Base-by-base conservation (phyloP, 1,140 invertebrate species). In the Phocides pigmalion region DNA sequence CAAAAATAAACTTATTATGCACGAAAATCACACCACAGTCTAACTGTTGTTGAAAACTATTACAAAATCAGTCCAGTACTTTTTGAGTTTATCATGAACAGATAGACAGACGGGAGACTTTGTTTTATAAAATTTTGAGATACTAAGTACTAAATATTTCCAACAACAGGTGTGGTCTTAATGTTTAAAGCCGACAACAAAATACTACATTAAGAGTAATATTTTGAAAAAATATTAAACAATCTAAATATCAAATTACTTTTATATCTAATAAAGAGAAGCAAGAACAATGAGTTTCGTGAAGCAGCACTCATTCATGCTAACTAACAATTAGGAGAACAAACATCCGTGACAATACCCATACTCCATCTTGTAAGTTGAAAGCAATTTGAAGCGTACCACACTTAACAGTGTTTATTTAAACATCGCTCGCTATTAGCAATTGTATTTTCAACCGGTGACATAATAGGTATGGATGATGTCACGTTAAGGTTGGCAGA, bases 381-480 rank as follows among this genome's bases (percentile, higher is more conserved):
- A 54, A 54, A 54, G 17, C 35, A 15, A 41, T 54, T 53, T 37
- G 50, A 37, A 53, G 15, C n/a, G 50, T 39, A 19, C 20, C 46
- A 49, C 35, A 41, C 51, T 54, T 22, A 14, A 41, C 19, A 19
- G 16, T 46, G 17, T 46, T 41, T 54, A 20, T 41, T 41, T 12
- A 54, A 54, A 41, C 32, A 39, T 2, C 37, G 35, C 19, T 39
- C 51, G 51, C 37, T 54, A 15, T 19, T 41, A 42, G 35, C 35
- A 41, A 11, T n/a, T 20, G 37, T 39, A 25, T 41, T 54, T 41
- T 14, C 14, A 53, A 53, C 32, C 37, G 16, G 16, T 54, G 35
- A 41, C 35, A 54, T 54, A 54, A 54, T 41, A 41, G 35, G 32
- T 25, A 35, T 35, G 47, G 35, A 54, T 41, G 51, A 54, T 54